Evolutionary conservation across 2,797 vertebrate genomes (phyloP).

Genomic region (Esox lucius): DNA sequence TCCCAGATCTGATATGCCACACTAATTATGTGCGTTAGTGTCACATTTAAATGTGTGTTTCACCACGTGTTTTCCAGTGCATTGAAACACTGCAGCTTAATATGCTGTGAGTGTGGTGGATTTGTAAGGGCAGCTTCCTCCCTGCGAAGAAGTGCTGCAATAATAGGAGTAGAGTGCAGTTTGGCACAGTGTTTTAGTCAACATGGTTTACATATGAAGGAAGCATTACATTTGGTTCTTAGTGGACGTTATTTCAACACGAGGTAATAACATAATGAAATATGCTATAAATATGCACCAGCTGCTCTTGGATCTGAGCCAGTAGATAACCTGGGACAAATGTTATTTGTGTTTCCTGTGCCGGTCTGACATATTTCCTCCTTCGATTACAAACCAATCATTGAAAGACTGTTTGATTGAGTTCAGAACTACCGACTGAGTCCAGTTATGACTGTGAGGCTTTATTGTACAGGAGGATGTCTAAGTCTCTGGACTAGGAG

Average conservation of each 20-base stretch:
- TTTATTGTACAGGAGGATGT: slow-evolving; percentile 3
- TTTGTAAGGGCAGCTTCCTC: neutral
- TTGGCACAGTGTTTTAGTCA: slow-evolving; percentile 19
- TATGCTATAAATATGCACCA: neutral
- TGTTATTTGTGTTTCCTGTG: slow-evolving; percentile 57
- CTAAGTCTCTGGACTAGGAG: neutral
- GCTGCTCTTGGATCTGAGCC: slow-evolving; percentile 35
- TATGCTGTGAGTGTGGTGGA: slow-evolving; percentile 29
- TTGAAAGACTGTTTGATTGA: slow-evolving; percentile 22
- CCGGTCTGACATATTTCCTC: slow-evolving; percentile 35
- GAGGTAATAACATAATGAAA: slow-evolving; percentile 45
- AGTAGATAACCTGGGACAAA: slow-evolving; percentile 25
- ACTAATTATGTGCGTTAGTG: slow-evolving; percentile 41
- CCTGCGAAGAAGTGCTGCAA: neutral
- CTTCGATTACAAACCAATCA: slow-evolving; percentile 21
- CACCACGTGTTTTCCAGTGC: slow-evolving; percentile 26
- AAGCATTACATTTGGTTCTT: slow-evolving; percentile 37
- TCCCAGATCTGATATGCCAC: slow-evolving; percentile 14
- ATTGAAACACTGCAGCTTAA: slow-evolving; percentile 34
- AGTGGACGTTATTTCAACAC: slow-evolving; percentile 40
- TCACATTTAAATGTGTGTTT: slow-evolving; percentile 44
- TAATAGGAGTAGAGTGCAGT: neutral
- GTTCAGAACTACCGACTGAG: slow-evolving; percentile 6
- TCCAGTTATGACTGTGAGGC: neutral
- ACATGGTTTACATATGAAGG: slow-evolving; percentile 56